Percentiles rank a stretch among this genome's conserved stretches.
phyloP scores from a whole-genome alignment of 2,113 vertebrate species.

The Bufo gargarizans region DNA sequence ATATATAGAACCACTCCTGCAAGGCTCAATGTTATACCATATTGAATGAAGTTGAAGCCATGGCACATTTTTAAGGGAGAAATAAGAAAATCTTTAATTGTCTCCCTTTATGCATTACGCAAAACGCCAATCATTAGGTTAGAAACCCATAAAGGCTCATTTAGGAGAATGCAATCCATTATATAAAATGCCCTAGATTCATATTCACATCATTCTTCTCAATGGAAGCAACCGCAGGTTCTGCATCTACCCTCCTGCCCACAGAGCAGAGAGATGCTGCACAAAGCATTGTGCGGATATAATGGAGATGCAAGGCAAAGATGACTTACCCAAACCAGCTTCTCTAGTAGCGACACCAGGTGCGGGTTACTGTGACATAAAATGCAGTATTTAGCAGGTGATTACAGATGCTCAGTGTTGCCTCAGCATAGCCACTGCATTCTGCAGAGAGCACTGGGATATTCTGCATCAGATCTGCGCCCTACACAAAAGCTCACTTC shows the following conservation, averaged over 20 bases:
- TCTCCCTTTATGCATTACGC: background rate
- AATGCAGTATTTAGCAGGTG: slow-evolving; percentile 6
- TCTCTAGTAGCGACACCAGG: background rate
- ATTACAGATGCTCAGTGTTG: background rate
- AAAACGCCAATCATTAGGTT: background rate
- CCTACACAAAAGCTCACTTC: slow-evolving; percentile 49
- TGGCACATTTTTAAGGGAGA: background rate
- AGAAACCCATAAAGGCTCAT: background rate
- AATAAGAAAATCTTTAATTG: background rate
- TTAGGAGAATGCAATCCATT: background rate
- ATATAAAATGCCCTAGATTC: background rate
- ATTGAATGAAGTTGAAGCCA: background rate
- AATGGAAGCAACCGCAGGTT: background rate
- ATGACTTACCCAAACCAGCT: slow-evolving; percentile 40
- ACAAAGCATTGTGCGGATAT: slow-evolving; percentile 25
- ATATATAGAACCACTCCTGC: background rate
- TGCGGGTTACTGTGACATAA: background rate
- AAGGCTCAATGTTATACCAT: background rate
- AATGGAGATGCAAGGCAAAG: background rate
- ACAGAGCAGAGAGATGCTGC: background rate
- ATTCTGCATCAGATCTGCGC: slow-evolving; percentile 28
- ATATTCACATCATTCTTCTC: background rate
- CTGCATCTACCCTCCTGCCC: background rate
- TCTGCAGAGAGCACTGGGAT: slow-evolving; percentile 3
- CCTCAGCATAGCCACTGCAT: background rate